Base-by-base conservation (phyloP, 2,113 vertebrate species). In the Cottus gobio region DNA sequence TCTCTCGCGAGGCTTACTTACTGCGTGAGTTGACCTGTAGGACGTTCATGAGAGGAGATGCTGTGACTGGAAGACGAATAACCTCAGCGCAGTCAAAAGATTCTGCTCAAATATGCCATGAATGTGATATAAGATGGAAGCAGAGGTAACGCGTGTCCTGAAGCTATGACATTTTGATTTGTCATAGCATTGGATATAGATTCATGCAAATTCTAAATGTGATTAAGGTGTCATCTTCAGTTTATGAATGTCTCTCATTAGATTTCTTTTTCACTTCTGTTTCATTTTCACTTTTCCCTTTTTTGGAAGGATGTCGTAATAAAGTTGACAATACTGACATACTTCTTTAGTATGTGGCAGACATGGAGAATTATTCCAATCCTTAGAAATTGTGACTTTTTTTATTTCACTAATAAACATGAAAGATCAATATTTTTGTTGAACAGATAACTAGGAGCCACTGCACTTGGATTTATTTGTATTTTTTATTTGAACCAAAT, bases 151-250 rank as follows among this genome's bases (percentile, higher is more conserved):
- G n/a, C 15, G 18, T 12, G 36, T 39, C 37, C 58, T 16, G 18
- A 64, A 82, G 36, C 36, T 36, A 44, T 24, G 56, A 26, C 26
- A 36, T 7, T 28, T n/a, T 26, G 8, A 13, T n/a, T 31, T 9
- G n/a, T 70, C 44, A 42, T 63, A 54, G 61, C 34, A 81, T 52
- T 56, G 48, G 34, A 22, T 46, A 56, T 36, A 31, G 54, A 69
- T 69, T 63, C 11, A 42, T 66, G 39, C 78, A 60, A 72, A 67
- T 80, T 74, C 54, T 44, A 42, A 42, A 74, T 54, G 46, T 34
- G 22, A 54, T 80, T 24, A 6, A 61, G 18, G 22, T 54, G 26
- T 36, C 56, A 80, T 80, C 15, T 61, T 61, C 36, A 68, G 4
- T 64, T 65, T 34, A 56, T 71, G 34, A 31, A 71, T 71, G 12